These are phyloP conservation scores for Xestia rhomboidea DNA, from an alignment of 2,888 invertebrate species.

Conservation along the genomic window DNA sequence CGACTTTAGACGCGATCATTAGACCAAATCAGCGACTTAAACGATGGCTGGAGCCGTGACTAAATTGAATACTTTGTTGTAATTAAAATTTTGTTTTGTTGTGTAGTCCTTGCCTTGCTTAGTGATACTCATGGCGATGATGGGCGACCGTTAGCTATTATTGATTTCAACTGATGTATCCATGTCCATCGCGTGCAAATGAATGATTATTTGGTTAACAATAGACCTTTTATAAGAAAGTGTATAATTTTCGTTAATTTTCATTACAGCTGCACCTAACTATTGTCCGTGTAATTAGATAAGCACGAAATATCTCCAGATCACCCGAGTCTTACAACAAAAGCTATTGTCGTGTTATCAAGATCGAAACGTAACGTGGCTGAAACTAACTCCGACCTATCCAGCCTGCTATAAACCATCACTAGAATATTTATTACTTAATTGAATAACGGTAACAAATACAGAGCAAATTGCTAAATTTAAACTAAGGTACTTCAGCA, in stretches of 20 bases:
- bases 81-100: constrained; percentile 43
- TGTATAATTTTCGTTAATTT: constrained; percentile 54
- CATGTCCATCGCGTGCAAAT: constrained; percentile 25
- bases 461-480: neutral
- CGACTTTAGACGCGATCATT: constrained; percentile 50
- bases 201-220: constrained; percentile 41
- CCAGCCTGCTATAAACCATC: constrained; percentile 20
- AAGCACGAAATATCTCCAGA: constrained; percentile 61
- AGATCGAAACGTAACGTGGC: constrained; percentile 69
- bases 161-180: constrained; percentile 33
- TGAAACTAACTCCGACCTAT: constrained; percentile 43
- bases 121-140: constrained; percentile 12
- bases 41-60: constrained; percentile 47
- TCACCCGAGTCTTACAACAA: constrained; percentile 69
- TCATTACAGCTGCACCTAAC: constrained; percentile 45
- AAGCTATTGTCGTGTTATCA: constrained; percentile 77
- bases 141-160: constrained; percentile 20
- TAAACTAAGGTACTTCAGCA: neutral
- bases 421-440: constrained; percentile 27
- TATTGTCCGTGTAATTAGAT: constrained; percentile 64
- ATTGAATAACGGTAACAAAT: constrained; percentile 38
- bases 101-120: constrained; percentile 28
- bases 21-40: constrained; percentile 64
- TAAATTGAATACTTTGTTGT: constrained; percentile 53
- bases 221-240: constrained; percentile 48